Evolutionary conservation across 2,888 invertebrate genomes (phyloP).

Genomic region (Amiota minor): DNA sequence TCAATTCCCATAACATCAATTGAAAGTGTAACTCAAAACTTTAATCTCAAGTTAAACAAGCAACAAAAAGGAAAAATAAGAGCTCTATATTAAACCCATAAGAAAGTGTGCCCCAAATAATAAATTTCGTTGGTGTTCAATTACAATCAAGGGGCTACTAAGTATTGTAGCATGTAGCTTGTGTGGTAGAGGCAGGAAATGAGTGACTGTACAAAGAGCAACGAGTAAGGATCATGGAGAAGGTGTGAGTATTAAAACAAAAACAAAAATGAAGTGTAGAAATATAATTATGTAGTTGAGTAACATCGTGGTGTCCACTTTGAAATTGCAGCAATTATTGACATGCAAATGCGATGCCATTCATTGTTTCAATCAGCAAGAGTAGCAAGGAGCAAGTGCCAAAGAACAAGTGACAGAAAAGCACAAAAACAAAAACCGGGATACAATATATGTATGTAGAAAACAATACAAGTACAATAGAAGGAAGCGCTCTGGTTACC

Average conservation of each 20-base stretch:
- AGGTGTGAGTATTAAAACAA: not conserved
- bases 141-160: not conserved
- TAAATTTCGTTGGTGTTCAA: constrained; percentile 8
- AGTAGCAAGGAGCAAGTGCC: not conserved
- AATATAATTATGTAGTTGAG: not conserved
- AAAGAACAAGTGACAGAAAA: not conserved
- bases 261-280: constrained; percentile 16
- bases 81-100: not conserved
- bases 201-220: constrained; percentile 51
- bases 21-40: constrained; percentile 58
- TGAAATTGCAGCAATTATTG: constrained; percentile 61
- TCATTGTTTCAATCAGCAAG: constrained; percentile 46
- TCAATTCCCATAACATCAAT: constrained; percentile 23
- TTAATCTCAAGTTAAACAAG: constrained; percentile 43
- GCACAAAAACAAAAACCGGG: constrained; percentile 39
- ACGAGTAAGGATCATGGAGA: constrained; percentile 13
- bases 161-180: no score
- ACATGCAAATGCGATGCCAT: constrained; percentile 58
- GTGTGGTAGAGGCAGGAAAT: constrained; percentile 1
- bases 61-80: constrained; percentile 10
- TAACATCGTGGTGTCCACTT: constrained; percentile 51
- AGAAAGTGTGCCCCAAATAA: constrained; percentile 26
- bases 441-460: not conserved
- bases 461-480: not conserved
- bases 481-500: constrained; percentile 57